Conservation (phyloP, 2,888 invertebrate genomes). For the Drosophila picticornis region DNA sequence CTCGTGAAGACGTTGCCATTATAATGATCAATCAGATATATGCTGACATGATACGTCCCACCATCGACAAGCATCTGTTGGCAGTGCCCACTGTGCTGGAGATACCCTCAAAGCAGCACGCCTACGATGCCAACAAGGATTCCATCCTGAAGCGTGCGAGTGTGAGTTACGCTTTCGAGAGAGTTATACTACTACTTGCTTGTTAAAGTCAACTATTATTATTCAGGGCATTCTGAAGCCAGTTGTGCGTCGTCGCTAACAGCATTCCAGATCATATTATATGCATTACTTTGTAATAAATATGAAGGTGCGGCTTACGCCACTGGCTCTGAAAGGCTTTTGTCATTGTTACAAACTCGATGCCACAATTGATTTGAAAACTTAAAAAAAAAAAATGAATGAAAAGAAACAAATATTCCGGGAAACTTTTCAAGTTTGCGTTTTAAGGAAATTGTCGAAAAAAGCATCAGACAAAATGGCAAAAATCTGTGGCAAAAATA, state of each 20-base stretch:
- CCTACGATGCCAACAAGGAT: constrained; percentile 60
- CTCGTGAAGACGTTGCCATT: constrained; percentile 60
- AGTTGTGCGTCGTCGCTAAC: constrained; percentile 34
- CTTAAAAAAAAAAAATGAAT: constrained; percentile 26
- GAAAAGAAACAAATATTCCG: constrained; percentile 46
- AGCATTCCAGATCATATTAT: constrained; percentile 2
- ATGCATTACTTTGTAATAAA: constrained; percentile 38
- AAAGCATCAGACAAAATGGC: constrained; percentile 36
- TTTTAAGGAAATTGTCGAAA: constrained; percentile 72
- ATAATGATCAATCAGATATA: constrained; percentile 67
- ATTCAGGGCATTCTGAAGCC: constrained; percentile 54
- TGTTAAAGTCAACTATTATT: neutral
- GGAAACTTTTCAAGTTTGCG: constrained; percentile 71
- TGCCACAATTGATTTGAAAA: constrained; percentile 64
- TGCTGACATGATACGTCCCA: constrained; percentile 60
- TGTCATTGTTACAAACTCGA: constrained; percentile 50
- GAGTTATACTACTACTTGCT: neutral
- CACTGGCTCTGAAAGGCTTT: constrained; percentile 42
- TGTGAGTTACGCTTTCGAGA: constrained; percentile 36
- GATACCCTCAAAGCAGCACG: constrained; percentile 66
- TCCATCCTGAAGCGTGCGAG: constrained; percentile 64
- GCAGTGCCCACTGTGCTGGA: constrained; percentile 65
- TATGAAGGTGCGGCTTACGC: constrained; percentile 32
- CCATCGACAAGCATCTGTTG: constrained; percentile 53
- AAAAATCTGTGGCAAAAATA: constrained; percentile 44